Conservation (phyloP, 2,888 invertebrate species). For the Meganola albula region DNA sequence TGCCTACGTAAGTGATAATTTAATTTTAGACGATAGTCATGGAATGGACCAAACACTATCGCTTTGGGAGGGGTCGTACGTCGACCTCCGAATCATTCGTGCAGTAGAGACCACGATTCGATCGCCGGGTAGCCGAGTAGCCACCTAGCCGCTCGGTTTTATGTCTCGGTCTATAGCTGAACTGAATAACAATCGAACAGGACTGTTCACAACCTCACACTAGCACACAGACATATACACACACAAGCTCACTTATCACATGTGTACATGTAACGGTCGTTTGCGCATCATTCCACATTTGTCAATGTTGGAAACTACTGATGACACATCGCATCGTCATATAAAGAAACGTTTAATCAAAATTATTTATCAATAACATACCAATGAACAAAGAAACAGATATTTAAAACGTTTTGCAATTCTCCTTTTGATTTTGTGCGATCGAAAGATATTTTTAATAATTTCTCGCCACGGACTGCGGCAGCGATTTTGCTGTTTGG, state of each 20-base stretch:
- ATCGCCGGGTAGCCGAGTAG: conserved; percentile 23
- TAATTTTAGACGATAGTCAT: conserved; percentile 24
- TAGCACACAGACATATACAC: conserved; percentile 19
- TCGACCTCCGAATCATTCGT: conserved; percentile 48
- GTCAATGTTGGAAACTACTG: conserved; percentile 20
- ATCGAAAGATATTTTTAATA: no score
- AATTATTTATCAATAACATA: no score
- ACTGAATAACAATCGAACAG: conserved; percentile 51
- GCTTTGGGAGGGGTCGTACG: conserved; percentile 37
- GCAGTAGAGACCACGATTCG: conserved; percentile 37
- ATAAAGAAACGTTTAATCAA: no score
- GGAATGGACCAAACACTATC: conserved; percentile 30
- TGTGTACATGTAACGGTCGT: conserved; percentile 32
- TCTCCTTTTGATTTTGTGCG: no score
- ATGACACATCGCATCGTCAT: conserved; percentile 18
- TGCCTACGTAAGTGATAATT: no score
- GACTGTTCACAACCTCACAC: conserved; percentile 33
- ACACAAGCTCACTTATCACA: conserved; percentile 3
- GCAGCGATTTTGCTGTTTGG: no score
- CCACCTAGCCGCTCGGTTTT: conserved; percentile 36
- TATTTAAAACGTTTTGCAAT: no score
- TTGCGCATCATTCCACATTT: conserved; percentile 32
- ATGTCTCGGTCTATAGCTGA: conserved; percentile 40
- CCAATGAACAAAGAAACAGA: no score
- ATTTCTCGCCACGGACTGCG: no score